Percentiles rank a stretch among this genome's conserved stretches.
phyloP scores from a whole-genome alignment of 2,113 vertebrate species.

The Carassius gibelio region DNA sequence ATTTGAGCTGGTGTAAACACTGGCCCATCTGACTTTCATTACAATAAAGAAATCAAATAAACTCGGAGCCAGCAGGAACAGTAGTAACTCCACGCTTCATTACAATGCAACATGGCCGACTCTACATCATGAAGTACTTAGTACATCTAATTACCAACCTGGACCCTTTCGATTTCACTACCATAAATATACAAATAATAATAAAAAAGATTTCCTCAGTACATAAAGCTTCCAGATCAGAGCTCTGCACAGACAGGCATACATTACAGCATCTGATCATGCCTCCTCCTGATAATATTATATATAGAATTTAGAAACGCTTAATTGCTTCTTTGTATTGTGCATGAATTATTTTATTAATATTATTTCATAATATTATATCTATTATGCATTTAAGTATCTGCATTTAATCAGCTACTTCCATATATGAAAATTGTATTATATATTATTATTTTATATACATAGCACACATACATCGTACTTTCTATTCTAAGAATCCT shows the following conservation, averaged over 20 bases:
- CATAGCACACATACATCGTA: too few relatives aligned
- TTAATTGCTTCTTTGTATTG: too few relatives aligned
- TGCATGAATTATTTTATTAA: too few relatives aligned
- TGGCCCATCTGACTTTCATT: slow-evolving; percentile 90
- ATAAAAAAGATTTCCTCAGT: slow-evolving; percentile 70
- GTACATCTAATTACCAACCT: slow-evolving; percentile 74
- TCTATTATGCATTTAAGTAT: too few relatives aligned
- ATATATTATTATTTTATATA: too few relatives aligned
- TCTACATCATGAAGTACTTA: slow-evolving; percentile 77
- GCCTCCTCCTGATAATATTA: neutral
- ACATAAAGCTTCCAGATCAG: slow-evolving; percentile 41
- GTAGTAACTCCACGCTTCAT: slow-evolving; percentile 81
- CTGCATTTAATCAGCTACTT: too few relatives aligned
- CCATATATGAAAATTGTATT: too few relatives aligned
- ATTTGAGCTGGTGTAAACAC: slow-evolving; percentile 83
- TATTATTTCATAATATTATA: too few relatives aligned
- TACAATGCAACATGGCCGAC: slow-evolving; percentile 73
- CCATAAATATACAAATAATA: slow-evolving; percentile 76
- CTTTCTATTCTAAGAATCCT: too few relatives aligned
- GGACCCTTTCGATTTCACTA: slow-evolving; percentile 66
- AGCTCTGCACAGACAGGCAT: neutral
- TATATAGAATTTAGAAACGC: too few relatives aligned
- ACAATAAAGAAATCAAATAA: slow-evolving; percentile 90
- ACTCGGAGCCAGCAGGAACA: slow-evolving; percentile 78
- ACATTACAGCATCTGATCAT: too few relatives aligned